Evolutionary conservation across 1,140 invertebrate species (phyloP), one percentile per base, ranked within the genome.

Genomic region (Drosophila repletoides): DNA sequence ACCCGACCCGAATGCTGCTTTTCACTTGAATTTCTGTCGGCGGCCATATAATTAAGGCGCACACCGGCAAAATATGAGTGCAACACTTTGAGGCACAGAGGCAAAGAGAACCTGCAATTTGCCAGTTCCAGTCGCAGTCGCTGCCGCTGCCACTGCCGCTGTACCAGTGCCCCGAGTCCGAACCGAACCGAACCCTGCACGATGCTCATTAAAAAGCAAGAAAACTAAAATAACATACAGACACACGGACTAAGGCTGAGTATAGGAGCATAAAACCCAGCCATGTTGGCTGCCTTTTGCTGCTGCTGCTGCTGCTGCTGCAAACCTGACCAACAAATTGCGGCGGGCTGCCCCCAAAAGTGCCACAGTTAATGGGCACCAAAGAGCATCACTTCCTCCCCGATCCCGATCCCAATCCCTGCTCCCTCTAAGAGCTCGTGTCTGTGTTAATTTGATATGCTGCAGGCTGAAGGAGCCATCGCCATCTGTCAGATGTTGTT

Each of bases 361-460:
- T 83, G 79, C 74, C 83, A 83, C 79, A 83, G 79, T 83, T 83
- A 84, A 83, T 83, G 79, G 79, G 52, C 79, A 84, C 48, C 77
- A 64, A 80, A 83, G 58, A 81, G 63, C 48, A 63, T 61, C 58
- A 40, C 56, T 53, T 28, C 33, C 26, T 3, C 21, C 21, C 21
- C 9, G 1, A 6, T 2, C 48, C 17, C n/a, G 0, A 5, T 2
- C 4, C 9, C 14, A 1, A 5, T 40, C 5, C 22, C 9, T 10
- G 14, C 38, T 5, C 12, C 33, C 10, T 10, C 60, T 34, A 17
- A 58, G 48, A 55, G 48, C 10, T 77, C 64, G 69, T 73, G 79
- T 83, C 79, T 84, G 79, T 79, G 79, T 83, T 84, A 84, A 79
- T 83, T 84, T 83, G 74, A 84, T 81, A 81, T 72, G 79, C 77